Evolutionary conservation across 1,140 invertebrate genomes (phyloP), one percentile per base, ranked within the genome.

Genomic region (Colletes latitarsis): DNA sequence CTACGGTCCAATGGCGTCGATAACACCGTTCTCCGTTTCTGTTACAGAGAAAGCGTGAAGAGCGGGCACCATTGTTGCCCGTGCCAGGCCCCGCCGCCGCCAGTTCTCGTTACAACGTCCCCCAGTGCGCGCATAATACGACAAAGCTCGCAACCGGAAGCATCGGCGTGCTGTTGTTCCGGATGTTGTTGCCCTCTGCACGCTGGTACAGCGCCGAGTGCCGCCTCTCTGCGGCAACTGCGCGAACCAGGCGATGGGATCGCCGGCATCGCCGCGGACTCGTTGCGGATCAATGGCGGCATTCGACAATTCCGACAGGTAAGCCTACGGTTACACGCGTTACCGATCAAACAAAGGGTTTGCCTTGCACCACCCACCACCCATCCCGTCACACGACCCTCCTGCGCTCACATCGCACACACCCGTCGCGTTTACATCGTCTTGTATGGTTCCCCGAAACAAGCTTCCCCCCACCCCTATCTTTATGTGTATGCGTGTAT

Each of bases 291-390:
- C 93, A 99, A 99, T 94, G 98, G 98, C 68, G 98, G 98, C 81
- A 98, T 99, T 94, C 95, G 98, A 86, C 98, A 98, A 88, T 99
- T 99, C 93, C 98, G 98, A 94, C 98, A 99, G 96, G 97, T 98
- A 95, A 95, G 94, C 85, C 43, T 4, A 30, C 60, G n/a, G 17
- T 55, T n/a, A 30, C 14, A 41, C 49, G 15, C 10, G 14, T 14
- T 49, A 15, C 46, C 55, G 46, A 30, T 62, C 72, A n/a, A 57
- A 75, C 71, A 67, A 62, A 43, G 43, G 55, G 30, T 67, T 43
- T 62, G 43, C 46, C 30, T 8, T 60, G 62, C 58, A 79, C 30
- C 30, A 30, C 30, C 30, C 30, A 30, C 30, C 30, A 30, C 8
- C 60, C 19, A 55, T 15, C 53, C n/a, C 52, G 12, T 4, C 39